Percentiles rank a stretch among this genome's conserved stretches.
Conservation (phyloP, 2,888 invertebrate genomes). For the Ferrisia virgata region DNA sequence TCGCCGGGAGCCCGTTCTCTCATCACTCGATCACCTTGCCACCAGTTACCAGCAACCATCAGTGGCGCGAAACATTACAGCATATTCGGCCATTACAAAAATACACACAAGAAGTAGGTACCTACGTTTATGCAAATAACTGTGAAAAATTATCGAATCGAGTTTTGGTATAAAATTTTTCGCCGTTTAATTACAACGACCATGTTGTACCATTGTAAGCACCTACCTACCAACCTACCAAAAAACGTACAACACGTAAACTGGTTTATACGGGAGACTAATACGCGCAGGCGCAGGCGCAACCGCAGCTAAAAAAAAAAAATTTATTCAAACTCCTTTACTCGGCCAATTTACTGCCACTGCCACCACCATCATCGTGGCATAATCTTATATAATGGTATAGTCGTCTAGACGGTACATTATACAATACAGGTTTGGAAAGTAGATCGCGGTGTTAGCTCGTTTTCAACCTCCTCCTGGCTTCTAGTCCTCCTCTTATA, state of each 20-base stretch:
- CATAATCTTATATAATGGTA: slow-evolving; percentile 10
- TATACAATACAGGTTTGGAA: slow-evolving; percentile 28
- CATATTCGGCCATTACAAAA: neutral
- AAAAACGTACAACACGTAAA: too few species aligned
- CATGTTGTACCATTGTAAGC: neutral
- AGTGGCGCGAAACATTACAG: too few species aligned
- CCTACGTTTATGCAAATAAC: neutral
- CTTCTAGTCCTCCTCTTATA: too few species aligned
- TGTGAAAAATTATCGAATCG: neutral
- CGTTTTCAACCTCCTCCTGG: too few species aligned
- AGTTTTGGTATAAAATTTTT: neutral
- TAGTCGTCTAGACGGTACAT: slow-evolving; percentile 14
- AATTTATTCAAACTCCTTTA: neutral
- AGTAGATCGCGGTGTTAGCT: neutral
- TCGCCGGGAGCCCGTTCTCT: neutral
- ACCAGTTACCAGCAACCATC: too few species aligned
- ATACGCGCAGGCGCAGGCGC: neutral
- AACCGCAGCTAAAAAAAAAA: neutral
- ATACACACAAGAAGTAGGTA: too few species aligned
- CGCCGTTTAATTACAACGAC: neutral
- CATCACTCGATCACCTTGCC: slow-evolving; percentile 21
- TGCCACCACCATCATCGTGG: too few species aligned
- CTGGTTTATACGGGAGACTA: neutral
- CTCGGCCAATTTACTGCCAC: neutral
- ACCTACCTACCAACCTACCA: too few species aligned